Conservation (phyloP, 2,888 invertebrate genomes). For the Drosophila meridiana region DNA sequence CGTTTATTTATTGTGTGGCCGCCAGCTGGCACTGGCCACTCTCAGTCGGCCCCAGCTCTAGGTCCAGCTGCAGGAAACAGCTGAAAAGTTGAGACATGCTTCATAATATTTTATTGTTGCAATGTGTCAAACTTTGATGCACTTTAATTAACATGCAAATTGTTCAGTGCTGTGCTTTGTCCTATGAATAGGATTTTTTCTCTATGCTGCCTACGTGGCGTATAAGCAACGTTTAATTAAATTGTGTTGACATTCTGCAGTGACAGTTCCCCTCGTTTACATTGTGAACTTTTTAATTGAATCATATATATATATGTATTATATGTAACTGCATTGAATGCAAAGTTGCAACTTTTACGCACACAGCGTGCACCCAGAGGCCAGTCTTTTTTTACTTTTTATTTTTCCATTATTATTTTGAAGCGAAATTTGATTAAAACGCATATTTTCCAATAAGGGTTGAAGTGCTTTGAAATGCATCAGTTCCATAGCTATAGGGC, state of each 20-base stretch:
- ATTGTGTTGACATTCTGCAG: slow-evolving; percentile 53
- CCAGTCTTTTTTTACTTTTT: neutral
- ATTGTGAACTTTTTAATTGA: slow-evolving; percentile 70
- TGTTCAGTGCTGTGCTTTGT: slow-evolving; percentile 27
- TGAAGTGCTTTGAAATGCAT: neutral
- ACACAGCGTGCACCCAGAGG: neutral
- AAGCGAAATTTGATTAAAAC: slow-evolving; percentile 39
- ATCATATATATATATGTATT: slow-evolving; percentile 51
- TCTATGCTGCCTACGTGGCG: slow-evolving; percentile 29
- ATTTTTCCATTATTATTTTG: slow-evolving; percentile 13
- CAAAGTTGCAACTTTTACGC: slow-evolving; percentile 47
- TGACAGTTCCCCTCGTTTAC: slow-evolving; percentile 33
- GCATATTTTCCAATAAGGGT: slow-evolving; percentile 15
- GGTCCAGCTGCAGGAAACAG: neutral
- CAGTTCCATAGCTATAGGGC: neutral
- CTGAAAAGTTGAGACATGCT: neutral
- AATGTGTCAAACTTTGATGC: slow-evolving; percentile 49
- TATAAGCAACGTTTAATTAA: slow-evolving; percentile 68
- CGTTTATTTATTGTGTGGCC: slow-evolving; percentile 29
- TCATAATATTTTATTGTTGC: slow-evolving; percentile 13
- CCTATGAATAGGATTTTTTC: slow-evolving; percentile 17
- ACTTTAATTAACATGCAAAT: slow-evolving; percentile 59
- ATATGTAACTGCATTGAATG: slow-evolving; percentile 43
- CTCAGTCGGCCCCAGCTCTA: neutral
- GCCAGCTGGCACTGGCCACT: neutral